Evolutionary conservation across 2,888 invertebrate species (phyloP), one percentile per base, ranked within the genome.

Genomic region (Acrocera orbiculus): DNA sequence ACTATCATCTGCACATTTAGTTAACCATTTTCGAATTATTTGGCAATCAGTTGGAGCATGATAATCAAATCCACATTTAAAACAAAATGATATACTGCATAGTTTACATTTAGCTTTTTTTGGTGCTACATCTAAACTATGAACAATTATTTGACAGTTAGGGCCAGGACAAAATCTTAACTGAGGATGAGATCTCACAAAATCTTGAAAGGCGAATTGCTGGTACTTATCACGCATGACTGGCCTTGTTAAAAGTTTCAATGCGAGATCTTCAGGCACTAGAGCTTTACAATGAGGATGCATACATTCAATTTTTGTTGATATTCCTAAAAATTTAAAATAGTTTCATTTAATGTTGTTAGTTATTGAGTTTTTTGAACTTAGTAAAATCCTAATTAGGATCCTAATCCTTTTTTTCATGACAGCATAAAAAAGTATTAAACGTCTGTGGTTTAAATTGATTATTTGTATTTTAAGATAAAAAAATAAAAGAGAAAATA

Each of bases 1-100:
- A 40, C 93, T 95, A 62, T 99, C 98, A 63, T 99, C 98, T 32
- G 93, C 95, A 64, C 98, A 98, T 63, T 98, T 98, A n/a, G 92
- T 93, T 40, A 96, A 66, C 98, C 98, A 98, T 50, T 83, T 83
- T 51, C 82, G 85, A 45, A 98, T 96, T 22, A 89, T 81, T 41
- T 76, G 70, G 60, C 98, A 98, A 60, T 92, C 90, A 4, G 96
- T 93, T 16, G 98, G 98, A 16, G 96, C 96, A 58, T 98, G 98
- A 60, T 98, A 98, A 46, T 93, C 89, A 51, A 81, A 81, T 41
- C 95, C 92, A 63, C 98, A 98, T 43, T 79, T 80, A 57, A 85
- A 93, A 70, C 96, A 98, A 54, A 93, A 95, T 34, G 76, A 65
- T 33, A 83, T 74, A 61, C 85, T 83, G 63, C 96, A 98, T 29